A percentile compares a stretch with the other conserved stretches of the same genome.
These are phyloP conservation scores for Nomada fabriciana DNA, from an alignment of 2,888 invertebrate species.

Conservation along the genomic window DNA sequence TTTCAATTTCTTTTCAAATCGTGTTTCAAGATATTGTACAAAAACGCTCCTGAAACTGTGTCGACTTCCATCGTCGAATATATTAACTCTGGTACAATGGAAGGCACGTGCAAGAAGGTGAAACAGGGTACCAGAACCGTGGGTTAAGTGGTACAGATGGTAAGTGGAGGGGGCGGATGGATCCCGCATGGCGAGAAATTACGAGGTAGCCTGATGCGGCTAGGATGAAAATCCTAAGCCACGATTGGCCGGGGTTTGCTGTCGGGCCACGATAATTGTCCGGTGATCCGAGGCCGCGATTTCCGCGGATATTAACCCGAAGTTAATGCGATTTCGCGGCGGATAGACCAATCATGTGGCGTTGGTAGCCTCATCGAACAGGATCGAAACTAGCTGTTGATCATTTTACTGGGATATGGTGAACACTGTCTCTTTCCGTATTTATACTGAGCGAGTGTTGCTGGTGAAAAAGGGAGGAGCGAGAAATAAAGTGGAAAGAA, in stretches of 20 bases:
- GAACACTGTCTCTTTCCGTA: background rate
- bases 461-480: too few relatives aligned
- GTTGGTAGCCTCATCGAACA: constrained; percentile 32
- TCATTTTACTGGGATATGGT: background rate
- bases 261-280: constrained; percentile 72
- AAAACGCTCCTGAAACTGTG: too few relatives aligned
- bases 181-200: constrained; percentile 43
- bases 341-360: constrained; percentile 64
- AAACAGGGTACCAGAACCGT: background rate
- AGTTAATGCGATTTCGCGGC: constrained; percentile 70
- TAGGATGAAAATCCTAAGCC: constrained; percentile 54
- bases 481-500: too few relatives aligned
- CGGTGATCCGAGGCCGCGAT: constrained; percentile 73
- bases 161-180: background rate
- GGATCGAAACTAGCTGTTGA: constrained; percentile 41
- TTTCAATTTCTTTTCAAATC: too few relatives aligned
- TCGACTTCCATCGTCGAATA: too few relatives aligned
- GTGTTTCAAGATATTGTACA: too few relatives aligned
- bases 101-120: too few relatives aligned
- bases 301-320: constrained; percentile 72
- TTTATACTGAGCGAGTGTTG: too few relatives aligned
- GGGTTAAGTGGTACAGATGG: background rate
- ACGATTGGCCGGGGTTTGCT: constrained; percentile 60
- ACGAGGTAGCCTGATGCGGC: constrained; percentile 31
- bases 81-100: too few relatives aligned